A percentile compares a stretch with the other conserved stretches of the same genome.
phyloP scores from a whole-genome alignment of 1,140 invertebrate species.

The Drosophila nebulosa region DNA sequence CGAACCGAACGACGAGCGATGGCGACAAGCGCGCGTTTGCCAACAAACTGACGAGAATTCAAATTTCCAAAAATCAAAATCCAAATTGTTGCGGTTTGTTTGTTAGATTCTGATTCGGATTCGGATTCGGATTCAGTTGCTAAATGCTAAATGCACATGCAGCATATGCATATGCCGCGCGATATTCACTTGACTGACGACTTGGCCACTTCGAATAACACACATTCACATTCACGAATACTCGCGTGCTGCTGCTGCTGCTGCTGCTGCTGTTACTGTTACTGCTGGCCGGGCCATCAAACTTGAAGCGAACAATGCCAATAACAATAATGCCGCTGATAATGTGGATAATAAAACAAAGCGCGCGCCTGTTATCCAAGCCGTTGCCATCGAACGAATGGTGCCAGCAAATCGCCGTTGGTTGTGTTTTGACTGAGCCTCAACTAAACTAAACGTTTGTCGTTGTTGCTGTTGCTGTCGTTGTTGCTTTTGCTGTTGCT shows the following conservation, averaged over 20 bases:
- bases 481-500: conserved; percentile 18
- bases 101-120: conserved; percentile 1
- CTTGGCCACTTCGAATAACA: not conserved
- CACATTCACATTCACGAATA: conserved; percentile 18
- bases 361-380: conserved; percentile 81
- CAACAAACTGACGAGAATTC: conserved; percentile 36
- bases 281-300: conserved; percentile 27
- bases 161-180: no score
- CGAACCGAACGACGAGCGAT: conserved; percentile 56
- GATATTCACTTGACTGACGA: no score
- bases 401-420: conserved; percentile 79
- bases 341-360: conserved; percentile 81
- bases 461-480: conserved; percentile 10
- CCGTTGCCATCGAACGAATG: conserved; percentile 81
- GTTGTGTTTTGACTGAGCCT: conserved; percentile 79
- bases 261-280: no score
- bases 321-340: conserved; percentile 80
- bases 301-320: conserved; percentile 56
- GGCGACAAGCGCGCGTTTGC: conserved; percentile 46
- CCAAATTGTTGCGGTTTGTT: not conserved
- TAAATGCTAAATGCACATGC: no score
- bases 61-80: not conserved
- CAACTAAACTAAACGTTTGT: conserved; percentile 50
- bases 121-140: no score
- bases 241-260: no score